phyloP scores from a whole-genome alignment of 2,113 vertebrate genomes.

The Sigmodon hispidus region DNA sequence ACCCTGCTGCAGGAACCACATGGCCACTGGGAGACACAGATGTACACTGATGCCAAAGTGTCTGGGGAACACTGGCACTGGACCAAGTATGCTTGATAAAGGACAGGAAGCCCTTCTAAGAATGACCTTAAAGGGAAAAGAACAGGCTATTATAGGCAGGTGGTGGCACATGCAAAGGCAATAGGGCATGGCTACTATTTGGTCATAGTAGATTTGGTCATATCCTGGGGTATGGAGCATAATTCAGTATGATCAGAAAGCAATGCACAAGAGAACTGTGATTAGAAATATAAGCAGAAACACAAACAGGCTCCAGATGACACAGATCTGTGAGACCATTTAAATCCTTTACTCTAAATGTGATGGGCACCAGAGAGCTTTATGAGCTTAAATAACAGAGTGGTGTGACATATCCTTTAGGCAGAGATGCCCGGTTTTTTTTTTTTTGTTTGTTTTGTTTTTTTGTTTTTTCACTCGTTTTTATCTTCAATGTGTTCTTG shows the following conservation, averaged over 20 bases:
- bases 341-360: background rate
- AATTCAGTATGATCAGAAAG: background rate
- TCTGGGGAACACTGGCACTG: background rate
- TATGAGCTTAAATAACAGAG: background rate
- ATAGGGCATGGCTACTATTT: background rate
- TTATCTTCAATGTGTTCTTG: background rate
- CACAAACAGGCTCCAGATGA: background rate
- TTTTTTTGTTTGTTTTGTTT: too few relatives aligned
- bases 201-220: too few relatives aligned
- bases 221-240: too few relatives aligned
- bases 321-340: background rate
- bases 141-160: background rate
- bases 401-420: background rate
- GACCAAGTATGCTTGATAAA: background rate
- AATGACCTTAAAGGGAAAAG: background rate
- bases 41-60: background rate
- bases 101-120: background rate
- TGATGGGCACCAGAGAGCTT: background rate
- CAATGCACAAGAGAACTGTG: background rate
- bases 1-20: background rate
- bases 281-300: background rate
- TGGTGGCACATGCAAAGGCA: background rate
- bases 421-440: background rate
- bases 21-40: background rate
- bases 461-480: slow-evolving; percentile 21